These are phyloP conservation scores for Gobio occitaniae DNA, from an alignment of 2,797 vertebrate genomes.

Conservation along the genomic window DNA sequence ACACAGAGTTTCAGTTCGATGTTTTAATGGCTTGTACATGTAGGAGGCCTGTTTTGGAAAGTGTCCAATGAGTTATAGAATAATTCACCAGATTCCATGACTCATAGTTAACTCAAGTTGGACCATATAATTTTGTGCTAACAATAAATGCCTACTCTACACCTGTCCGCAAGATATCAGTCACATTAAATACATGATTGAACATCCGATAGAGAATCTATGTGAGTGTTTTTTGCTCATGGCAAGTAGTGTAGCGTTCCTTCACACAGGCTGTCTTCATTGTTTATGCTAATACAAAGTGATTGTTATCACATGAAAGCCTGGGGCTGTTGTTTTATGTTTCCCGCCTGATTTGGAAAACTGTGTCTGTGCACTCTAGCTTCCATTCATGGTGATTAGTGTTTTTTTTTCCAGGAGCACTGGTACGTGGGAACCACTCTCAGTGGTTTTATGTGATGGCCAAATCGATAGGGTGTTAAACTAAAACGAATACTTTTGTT, in stretches of 20 bases:
- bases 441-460: conserved; percentile 51
- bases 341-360: conserved; percentile 67
- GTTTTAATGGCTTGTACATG: conserved; percentile 52
- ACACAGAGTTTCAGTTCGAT: conserved; percentile 39
- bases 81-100: conserved; percentile 48
- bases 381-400: conserved; percentile 70
- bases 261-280: conserved; percentile 44
- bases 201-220: conserved; percentile 26
- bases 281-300: conserved; percentile 63
- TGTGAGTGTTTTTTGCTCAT: conserved; percentile 22
- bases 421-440: conserved; percentile 64
- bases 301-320: conserved; percentile 64
- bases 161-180: conserved; percentile 73
- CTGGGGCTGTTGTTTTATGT: conserved; percentile 64
- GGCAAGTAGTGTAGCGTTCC: conserved; percentile 9
- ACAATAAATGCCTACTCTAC: conserved; percentile 58
- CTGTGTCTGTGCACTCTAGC: conserved; percentile 55
- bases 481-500: conserved; percentile 41
- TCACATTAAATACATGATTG: conserved; percentile 61
- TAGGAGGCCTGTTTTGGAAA: conserved; percentile 28
- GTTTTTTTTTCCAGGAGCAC: conserved; percentile 68
- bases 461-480: conserved; percentile 54
- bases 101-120: conserved; percentile 48
- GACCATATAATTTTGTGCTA: not conserved
- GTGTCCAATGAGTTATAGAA: conserved; percentile 43